Percentiles rank a stretch among this genome's conserved stretches.
Conservation (phyloP, 2,888 invertebrate species). For the Drosophila monieri region DNA sequence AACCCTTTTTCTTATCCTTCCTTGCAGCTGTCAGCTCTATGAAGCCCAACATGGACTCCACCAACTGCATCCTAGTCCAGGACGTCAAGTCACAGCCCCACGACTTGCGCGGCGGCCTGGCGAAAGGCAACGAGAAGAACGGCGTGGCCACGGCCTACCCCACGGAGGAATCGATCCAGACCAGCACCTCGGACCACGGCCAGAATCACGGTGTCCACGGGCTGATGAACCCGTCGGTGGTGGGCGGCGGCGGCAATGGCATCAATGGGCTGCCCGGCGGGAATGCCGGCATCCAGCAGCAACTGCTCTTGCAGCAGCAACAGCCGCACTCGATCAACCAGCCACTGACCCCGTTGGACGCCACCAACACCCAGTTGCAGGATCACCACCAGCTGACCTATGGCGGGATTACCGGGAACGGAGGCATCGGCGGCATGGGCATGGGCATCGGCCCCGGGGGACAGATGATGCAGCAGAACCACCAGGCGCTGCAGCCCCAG, state of each 20-base stretch:
- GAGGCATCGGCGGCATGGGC: constrained; percentile 40
- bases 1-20: constrained; percentile 35
- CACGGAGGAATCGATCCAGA: constrained; percentile 91
- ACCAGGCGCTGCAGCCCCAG: constrained; percentile 73
- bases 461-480: constrained; percentile 73
- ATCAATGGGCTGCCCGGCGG: constrained; percentile 2
- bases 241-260: neutral
- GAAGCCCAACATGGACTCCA: constrained; percentile 94
- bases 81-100: constrained; percentile 90
- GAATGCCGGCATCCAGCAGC: constrained; percentile 84
- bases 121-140: constrained; percentile 68
- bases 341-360: constrained; percentile 69
- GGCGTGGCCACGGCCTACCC: constrained; percentile 86
- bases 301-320: constrained; percentile 86
- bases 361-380: constrained; percentile 70
- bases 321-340: constrained; percentile 83
- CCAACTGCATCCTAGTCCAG: constrained; percentile 95
- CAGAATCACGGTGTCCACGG: constrained; percentile 81
- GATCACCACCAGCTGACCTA: constrained; percentile 64
- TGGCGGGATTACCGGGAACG: constrained; percentile 52
- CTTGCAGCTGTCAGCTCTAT: constrained; percentile 94
- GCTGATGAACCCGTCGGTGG: constrained; percentile 68
- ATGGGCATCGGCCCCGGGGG: constrained; percentile 66
- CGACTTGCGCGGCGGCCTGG: constrained; percentile 91
- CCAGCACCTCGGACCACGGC: constrained; percentile 89